phyloP scores from a whole-genome alignment of 2,113 vertebrate species.

The Lampris megalopsis region DNA sequence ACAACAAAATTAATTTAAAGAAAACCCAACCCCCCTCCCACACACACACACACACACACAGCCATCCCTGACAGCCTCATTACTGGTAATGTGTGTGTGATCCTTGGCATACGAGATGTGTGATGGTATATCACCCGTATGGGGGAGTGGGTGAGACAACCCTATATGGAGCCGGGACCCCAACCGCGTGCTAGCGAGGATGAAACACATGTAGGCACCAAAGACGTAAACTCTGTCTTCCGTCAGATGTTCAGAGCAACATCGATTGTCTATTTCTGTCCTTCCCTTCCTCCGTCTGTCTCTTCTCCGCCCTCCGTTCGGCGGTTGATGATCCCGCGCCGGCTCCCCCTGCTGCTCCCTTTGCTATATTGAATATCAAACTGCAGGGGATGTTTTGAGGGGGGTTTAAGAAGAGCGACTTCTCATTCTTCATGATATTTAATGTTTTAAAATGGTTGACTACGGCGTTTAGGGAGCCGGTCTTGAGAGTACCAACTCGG shows the following conservation, averaged over 20 bases:
- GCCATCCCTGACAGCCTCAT: conserved; percentile 23
- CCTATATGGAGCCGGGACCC: conserved; percentile 6
- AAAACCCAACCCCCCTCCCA: not conserved
- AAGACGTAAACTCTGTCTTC: conserved; percentile 9
- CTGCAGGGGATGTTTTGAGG: conserved; percentile 8
- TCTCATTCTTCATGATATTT: conserved; percentile 15
- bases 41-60: conserved; percentile 33
- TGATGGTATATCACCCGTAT: conserved; percentile 38
- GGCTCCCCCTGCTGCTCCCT: conserved; percentile 19
- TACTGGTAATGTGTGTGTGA: conserved; percentile 33
- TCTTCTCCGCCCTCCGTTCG: conserved; percentile 2
- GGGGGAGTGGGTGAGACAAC: conserved; percentile 4
- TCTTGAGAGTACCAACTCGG: no score
- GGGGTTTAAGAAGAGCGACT: not conserved
- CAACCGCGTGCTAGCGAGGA: conserved; percentile 17
- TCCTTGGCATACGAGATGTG: conserved; percentile 40
- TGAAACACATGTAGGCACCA: conserved; percentile 31
- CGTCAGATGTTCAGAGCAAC: conserved; percentile 1
- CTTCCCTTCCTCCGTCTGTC: conserved; percentile 1
- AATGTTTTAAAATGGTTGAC: conserved; percentile 18
- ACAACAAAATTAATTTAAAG: not conserved
- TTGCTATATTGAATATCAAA: not conserved
- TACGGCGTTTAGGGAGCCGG: not conserved
- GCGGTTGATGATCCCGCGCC: conserved; percentile 11
- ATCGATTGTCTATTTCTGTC: conserved; percentile 37